Evolutionary conservation across 2,113 vertebrate species (phyloP), one percentile per base, ranked within the genome.

Genomic region (Benitochromis conjunctus): DNA sequence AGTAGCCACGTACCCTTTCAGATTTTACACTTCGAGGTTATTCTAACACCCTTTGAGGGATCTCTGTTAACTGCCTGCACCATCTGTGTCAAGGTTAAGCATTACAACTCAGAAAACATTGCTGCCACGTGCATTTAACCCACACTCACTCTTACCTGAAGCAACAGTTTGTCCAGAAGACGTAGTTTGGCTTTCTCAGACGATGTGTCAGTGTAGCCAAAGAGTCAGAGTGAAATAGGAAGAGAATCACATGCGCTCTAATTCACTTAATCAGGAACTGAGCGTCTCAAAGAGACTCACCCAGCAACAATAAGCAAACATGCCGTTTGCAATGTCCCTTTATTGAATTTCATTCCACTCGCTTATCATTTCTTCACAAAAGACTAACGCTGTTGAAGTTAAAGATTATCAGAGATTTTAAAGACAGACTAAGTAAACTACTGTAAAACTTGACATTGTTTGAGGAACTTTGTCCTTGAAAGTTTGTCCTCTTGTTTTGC

Each of bases 211-310:
- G 46, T 26, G 18, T 36, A 80, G n/a, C 14, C 14, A 53, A 69
- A 26, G 54, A 51, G 7, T 2, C 3, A 84, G 64, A 89, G 24
- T 90, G 91, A 87, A 91, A 88, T 84, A 66, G 80, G 87, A 94
- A 94, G 81, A 76, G 53, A 80, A 62, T 76, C 81, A 74, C 81
- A 58, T 74, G 86, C 51, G 11, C 10, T 84, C 1, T 93, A 89
- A 94, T 90, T 92, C 58, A 93, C 77, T 18, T 4, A 88, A 86
- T 84, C 80, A 94, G 91, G 88, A 95, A 95, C 11, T 1, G 86
- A 95, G 94, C 4, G 21, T 21, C 5, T 11, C 6, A 3, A 2
- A 2, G 14, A 79, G 80, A 57, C 8, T 77, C 1, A 26, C 64
- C 57, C 58, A 74, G 31, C 56, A 46, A n/a, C 43, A 48, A 56